Evolutionary conservation across 2,888 invertebrate genomes (phyloP).

Genomic region (Drosophila vallismaia): DNA sequence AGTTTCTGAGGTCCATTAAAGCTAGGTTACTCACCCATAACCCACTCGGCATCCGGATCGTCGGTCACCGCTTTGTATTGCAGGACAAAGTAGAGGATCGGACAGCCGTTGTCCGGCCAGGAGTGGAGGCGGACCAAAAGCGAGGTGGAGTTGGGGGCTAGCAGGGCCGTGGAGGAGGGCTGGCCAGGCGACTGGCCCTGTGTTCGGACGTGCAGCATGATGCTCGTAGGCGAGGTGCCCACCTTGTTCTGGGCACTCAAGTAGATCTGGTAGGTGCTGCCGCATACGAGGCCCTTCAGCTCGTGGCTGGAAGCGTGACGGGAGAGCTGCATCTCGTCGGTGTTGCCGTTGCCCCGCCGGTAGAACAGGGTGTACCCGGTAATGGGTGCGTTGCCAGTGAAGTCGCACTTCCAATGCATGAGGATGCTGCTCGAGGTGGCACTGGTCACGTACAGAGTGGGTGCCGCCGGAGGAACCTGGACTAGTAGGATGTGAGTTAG

Average conservation of each 20-base stretch:
- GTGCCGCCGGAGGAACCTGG: constrained; percentile 90
- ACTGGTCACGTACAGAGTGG: constrained; percentile 89
- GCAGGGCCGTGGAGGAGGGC: constrained; percentile 87
- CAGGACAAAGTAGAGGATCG: constrained; percentile 88
- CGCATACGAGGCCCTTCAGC: constrained; percentile 88
- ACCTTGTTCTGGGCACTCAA: constrained; percentile 89
- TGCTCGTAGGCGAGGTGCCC: constrained; percentile 88
- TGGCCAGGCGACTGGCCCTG: constrained; percentile 90
- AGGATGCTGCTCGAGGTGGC: constrained; percentile 90
- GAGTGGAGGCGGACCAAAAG: constrained; percentile 87
- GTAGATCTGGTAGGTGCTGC: constrained; percentile 89
- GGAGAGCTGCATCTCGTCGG: constrained; percentile 87
- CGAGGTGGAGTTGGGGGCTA: constrained; percentile 89
- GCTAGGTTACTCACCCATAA: constrained; percentile 85
- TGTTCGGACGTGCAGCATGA: constrained; percentile 88
- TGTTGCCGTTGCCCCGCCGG: constrained; percentile 87
- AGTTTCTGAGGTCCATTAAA: background rate
- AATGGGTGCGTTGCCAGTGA: constrained; percentile 88
- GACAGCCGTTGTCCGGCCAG: constrained; percentile 91
- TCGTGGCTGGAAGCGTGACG: constrained; percentile 88
- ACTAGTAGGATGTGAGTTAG: constrained; percentile 88
- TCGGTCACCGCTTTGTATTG: constrained; percentile 86
- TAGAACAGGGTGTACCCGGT: constrained; percentile 89
- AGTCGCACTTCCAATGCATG: constrained; percentile 90
- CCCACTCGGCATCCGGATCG: constrained; percentile 88